These are phyloP conservation scores for Mimumesa dahlbomi DNA, from an alignment of 2,888 invertebrate species.

Conservation along the genomic window DNA sequence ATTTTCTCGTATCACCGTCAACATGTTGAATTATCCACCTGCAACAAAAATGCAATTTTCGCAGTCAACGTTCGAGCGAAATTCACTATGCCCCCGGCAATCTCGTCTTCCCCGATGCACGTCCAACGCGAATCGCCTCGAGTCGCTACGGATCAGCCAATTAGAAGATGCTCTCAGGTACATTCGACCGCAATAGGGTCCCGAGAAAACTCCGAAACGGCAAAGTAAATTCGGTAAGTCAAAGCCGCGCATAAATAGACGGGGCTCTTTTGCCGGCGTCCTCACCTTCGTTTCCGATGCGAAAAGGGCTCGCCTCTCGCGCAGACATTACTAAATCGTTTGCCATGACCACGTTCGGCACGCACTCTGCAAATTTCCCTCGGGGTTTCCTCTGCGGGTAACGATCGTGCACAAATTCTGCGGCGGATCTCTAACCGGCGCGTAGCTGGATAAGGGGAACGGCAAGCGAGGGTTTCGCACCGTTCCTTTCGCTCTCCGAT, in stretches of 20 bases:
- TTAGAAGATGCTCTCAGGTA: too few relatives aligned
- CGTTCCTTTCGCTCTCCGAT: conserved; percentile 34
- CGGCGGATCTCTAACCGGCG: conserved; percentile 46
- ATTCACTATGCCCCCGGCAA: too few relatives aligned
- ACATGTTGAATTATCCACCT: too few relatives aligned
- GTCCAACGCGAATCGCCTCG: too few relatives aligned
- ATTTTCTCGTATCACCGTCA: too few relatives aligned
- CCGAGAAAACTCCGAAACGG: too few relatives aligned
- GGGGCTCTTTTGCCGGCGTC: not conserved
- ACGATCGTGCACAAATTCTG: conserved; percentile 62
- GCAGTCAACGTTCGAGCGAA: too few relatives aligned
- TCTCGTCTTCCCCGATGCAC: too few relatives aligned
- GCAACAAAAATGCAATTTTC: too few relatives aligned
- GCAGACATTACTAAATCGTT: conserved; percentile 59
- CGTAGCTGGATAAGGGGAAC: conserved; percentile 19
- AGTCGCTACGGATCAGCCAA: too few relatives aligned
- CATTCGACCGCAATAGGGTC: too few relatives aligned
- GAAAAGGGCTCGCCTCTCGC: conserved; percentile 42
- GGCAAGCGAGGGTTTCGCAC: conserved; percentile 30
- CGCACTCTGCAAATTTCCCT: conserved; percentile 66
- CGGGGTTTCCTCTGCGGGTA: conserved; percentile 54
- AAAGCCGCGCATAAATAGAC: not conserved
- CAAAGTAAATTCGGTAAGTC: not conserved
- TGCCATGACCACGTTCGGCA: conserved; percentile 62
- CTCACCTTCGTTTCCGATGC: not conserved